These are phyloP conservation scores for Oxyruncus cristatus DNA, from an alignment of 2,113 vertebrate species.

Conservation along the genomic window DNA sequence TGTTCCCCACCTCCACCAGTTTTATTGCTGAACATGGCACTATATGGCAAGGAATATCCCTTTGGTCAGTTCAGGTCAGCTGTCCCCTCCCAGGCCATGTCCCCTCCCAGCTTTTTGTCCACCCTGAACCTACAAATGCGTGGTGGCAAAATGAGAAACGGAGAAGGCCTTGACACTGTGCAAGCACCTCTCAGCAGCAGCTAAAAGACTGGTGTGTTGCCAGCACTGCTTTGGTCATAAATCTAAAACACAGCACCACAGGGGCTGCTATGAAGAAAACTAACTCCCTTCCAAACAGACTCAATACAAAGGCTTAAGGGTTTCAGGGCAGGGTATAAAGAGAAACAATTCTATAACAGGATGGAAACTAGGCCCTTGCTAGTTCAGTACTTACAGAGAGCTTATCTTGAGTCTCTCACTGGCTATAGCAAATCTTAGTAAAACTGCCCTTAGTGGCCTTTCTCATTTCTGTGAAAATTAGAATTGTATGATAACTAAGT, in stretches of 20 bases:
- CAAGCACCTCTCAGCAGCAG: neutral
- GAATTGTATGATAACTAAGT: neutral
- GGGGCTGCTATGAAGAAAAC: neutral
- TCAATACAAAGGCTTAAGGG: neutral
- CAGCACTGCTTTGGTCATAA: neutral
- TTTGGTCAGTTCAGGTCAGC: neutral
- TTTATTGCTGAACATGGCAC: neutral
- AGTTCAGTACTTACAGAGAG: neutral
- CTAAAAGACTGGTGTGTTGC: neutral
- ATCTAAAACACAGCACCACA: neutral
- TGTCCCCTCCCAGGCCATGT: neutral
- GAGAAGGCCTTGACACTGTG: neutral
- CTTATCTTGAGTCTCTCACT: neutral
- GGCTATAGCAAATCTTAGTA: neutral
- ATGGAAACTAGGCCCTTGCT: neutral
- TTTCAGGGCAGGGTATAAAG: neutral
- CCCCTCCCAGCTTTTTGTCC: neutral
- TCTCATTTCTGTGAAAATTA: neutral
- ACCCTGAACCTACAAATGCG: accelerated
- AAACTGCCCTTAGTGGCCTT: neutral
- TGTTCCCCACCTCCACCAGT: accelerated
- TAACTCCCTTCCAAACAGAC: neutral
- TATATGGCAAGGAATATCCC: neutral
- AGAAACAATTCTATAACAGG: neutral
- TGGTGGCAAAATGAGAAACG: neutral